Percentiles rank a stretch among this genome's conserved stretches.
Evolutionary conservation across 2,113 vertebrate species (phyloP).

Genomic region (Caranx ignobilis): DNA sequence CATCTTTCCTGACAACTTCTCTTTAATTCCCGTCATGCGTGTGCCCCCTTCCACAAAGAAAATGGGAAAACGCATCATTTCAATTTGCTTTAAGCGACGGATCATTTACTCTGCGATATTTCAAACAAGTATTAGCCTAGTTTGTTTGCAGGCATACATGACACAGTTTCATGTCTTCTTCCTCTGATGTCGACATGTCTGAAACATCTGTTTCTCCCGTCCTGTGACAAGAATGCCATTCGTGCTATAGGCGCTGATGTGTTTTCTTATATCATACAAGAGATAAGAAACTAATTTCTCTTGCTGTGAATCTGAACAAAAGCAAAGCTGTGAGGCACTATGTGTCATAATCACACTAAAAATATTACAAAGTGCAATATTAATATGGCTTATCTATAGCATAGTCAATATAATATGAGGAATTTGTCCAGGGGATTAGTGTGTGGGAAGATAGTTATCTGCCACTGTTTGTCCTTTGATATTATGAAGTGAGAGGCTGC

Average conservation of each 20-base stretch:
- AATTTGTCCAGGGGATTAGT: not conserved
- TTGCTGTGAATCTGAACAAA: slow-evolving; percentile 10
- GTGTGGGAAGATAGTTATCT: not conserved
- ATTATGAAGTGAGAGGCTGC: not conserved
- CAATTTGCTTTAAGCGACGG: slow-evolving; percentile 49
- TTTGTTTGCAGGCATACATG: slow-evolving; percentile 52
- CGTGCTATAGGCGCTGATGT: not conserved
- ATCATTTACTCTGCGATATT: slow-evolving; percentile 46
- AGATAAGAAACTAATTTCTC: not conserved
- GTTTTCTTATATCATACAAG: not conserved
- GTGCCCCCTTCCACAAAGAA: slow-evolving; percentile 17
- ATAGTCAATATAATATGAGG: not conserved
- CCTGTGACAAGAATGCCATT: not conserved
- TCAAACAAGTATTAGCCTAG: slow-evolving; percentile 31
- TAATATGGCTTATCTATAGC: not conserved
- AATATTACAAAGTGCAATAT: not conserved
- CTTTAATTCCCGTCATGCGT: slow-evolving; percentile 30
- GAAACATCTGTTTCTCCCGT: slow-evolving; percentile 9
- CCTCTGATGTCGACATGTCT: slow-evolving; percentile 21
- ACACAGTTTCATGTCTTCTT: slow-evolving; percentile 21
- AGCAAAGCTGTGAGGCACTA: not conserved
- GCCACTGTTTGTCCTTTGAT: not conserved
- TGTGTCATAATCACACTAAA: not conserved
- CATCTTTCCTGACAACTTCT: slow-evolving; percentile 22
- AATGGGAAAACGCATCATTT: slow-evolving; percentile 53